These are phyloP conservation scores for Ormyrus thymus DNA, from an alignment of 2,888 invertebrate species.

Conservation along the genomic window DNA sequence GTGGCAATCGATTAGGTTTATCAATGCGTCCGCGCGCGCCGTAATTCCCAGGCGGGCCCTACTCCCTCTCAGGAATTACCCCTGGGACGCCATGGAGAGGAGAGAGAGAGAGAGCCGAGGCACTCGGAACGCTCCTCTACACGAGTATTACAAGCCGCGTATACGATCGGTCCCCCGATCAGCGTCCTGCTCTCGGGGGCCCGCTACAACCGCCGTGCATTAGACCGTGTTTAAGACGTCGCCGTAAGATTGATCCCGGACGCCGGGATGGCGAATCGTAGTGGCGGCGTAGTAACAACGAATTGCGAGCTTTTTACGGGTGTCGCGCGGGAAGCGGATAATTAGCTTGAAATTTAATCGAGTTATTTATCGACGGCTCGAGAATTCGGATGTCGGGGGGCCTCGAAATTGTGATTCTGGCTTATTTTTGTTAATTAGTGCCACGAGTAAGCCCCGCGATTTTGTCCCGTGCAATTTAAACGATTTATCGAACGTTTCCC, in stretches of 20 bases:
- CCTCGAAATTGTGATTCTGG: too few relatives aligned
- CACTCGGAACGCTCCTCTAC: not conserved
- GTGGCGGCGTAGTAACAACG: too few relatives aligned
- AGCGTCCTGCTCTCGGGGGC: not conserved
- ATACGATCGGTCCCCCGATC: conserved; percentile 23
- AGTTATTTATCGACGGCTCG: too few relatives aligned
- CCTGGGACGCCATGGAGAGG: not conserved
- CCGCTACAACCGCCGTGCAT: not conserved
- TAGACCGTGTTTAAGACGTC: conserved; percentile 37
- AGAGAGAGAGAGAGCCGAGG: too few relatives aligned
- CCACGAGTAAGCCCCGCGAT: not conserved
- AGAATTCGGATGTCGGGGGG: too few relatives aligned
- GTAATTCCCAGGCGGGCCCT: conserved; percentile 19
- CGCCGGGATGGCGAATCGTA: too few relatives aligned
- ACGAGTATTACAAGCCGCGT: conserved; percentile 7
- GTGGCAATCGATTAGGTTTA: conserved; percentile 56
- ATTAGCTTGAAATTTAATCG: too few relatives aligned
- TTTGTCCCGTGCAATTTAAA: not conserved
- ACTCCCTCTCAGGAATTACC: conserved; percentile 31
- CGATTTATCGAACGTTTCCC: too few relatives aligned
- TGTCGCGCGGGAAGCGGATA: too few relatives aligned
- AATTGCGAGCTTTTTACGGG: too few relatives aligned
- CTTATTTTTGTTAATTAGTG: too few relatives aligned
- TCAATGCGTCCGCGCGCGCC: conserved; percentile 44
- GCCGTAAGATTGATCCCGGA: too few relatives aligned